A percentile compares a stretch with the other conserved stretches of the same genome.
Conservation (phyloP, 2,113 vertebrate species). For the Laticauda laticaudata region DNA sequence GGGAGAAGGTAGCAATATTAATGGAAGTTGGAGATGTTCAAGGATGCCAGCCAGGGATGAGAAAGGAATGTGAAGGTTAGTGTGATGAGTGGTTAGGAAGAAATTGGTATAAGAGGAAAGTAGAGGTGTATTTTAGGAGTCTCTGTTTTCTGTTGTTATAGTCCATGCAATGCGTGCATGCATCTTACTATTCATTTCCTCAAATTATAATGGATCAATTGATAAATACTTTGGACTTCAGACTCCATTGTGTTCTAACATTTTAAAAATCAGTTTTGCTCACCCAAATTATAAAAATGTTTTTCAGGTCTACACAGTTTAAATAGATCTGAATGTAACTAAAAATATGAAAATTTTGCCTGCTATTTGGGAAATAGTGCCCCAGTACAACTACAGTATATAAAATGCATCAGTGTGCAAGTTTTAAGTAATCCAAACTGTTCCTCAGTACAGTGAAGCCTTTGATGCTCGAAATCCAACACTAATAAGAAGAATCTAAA, state of each 20-base stretch:
- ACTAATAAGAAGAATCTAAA: neutral
- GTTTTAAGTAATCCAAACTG: constrained; percentile 9
- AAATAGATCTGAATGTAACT: neutral
- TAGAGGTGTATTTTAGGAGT: neutral
- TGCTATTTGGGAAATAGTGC: neutral
- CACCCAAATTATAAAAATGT: constrained; percentile 5
- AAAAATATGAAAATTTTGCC: constrained; percentile 5
- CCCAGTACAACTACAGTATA: neutral
- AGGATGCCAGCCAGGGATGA: neutral
- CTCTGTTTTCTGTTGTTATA: neutral
- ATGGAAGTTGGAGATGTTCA: neutral
- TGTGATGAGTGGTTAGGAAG: neutral
- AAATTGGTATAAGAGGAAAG: neutral
- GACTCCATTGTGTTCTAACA: neutral
- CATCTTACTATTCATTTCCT: neutral
- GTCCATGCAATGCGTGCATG: neutral
- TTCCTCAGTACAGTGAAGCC: neutral
- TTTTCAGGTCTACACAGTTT: neutral
- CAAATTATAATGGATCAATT: neutral
- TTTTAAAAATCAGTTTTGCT: neutral
- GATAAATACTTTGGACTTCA: constrained; percentile 4
- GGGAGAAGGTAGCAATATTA: neutral
- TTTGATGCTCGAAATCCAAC: constrained; percentile 32
- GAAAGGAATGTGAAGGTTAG: neutral
- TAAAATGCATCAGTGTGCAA: neutral